A percentile compares a stretch with the other conserved stretches of the same genome.
These are phyloP conservation scores for Artibeus jamaicensis DNA, from an alignment of 2,797 vertebrate species.

Conservation along the genomic window DNA sequence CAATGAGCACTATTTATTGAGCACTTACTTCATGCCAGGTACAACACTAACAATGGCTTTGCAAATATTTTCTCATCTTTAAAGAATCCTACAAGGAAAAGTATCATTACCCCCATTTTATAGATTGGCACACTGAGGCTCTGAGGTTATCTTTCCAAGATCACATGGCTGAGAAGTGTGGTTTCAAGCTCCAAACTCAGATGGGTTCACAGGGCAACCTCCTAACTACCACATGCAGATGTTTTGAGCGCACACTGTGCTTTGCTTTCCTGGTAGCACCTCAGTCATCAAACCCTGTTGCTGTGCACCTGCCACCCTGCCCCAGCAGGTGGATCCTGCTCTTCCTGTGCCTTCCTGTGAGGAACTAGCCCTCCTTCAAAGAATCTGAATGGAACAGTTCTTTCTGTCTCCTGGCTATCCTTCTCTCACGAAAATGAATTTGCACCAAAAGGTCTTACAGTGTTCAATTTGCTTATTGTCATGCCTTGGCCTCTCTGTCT, in stretches of 20 bases:
- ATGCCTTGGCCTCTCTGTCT: background rate
- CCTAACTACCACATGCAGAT: background rate
- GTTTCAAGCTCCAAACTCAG: background rate
- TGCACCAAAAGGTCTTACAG: background rate
- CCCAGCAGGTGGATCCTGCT: background rate
- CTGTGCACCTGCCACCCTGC: background rate
- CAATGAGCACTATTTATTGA: background rate
- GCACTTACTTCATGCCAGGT: background rate
- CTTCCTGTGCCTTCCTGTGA: background rate
- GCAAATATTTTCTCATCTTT: background rate
- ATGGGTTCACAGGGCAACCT: background rate
- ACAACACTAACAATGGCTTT: background rate
- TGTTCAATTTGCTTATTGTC: background rate
- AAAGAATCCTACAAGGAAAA: background rate
- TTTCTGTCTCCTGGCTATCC: background rate
- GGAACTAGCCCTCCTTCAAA: background rate
- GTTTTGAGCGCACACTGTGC: fast-evolving
- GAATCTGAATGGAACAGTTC: background rate
- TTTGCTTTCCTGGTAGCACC: background rate
- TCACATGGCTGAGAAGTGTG: background rate
- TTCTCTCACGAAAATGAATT: background rate
- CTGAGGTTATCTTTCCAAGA: background rate
- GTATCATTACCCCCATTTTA: background rate
- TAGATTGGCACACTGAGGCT: background rate
- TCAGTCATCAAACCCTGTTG: background rate